These are phyloP conservation scores for Bombus difficillimus DNA, from an alignment of 1,140 invertebrate species.

Conservation along the genomic window DNA sequence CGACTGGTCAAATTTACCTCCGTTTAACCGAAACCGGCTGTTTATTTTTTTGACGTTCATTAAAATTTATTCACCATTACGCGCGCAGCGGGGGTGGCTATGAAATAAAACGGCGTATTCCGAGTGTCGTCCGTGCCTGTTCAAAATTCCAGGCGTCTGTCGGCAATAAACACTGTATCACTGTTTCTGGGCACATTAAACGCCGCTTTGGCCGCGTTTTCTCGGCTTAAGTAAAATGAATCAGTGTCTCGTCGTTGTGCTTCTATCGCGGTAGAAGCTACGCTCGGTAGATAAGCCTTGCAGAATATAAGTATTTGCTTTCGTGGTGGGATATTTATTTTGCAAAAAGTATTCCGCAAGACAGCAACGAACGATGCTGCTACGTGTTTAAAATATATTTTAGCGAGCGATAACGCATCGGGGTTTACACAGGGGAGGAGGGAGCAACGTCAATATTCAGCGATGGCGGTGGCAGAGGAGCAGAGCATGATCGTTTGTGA, in stretches of 20 bases:
- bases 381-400: slow-evolving; percentile 22
- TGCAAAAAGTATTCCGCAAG: background rate
- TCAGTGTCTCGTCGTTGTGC: slow-evolving; percentile 3
- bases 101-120: slow-evolving; percentile 25
- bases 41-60: slow-evolving; percentile 35
- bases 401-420: background rate
- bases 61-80: slow-evolving; percentile 50
- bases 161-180: slow-evolving; percentile 79
- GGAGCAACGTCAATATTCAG: slow-evolving; percentile 59
- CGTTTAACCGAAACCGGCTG: background rate
- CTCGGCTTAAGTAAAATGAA: slow-evolving; percentile 47
- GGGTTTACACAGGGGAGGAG: slow-evolving; percentile 19
- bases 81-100: background rate
- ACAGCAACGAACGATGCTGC: background rate
- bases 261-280: background rate
- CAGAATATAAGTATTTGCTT: slow-evolving; percentile 31
- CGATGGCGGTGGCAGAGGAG: slow-evolving; percentile 63
- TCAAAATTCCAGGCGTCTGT: slow-evolving; percentile 75
- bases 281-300: background rate
- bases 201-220: slow-evolving; percentile 51
- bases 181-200: slow-evolving; percentile 76
- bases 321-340: slow-evolving; percentile 15
- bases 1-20: background rate
- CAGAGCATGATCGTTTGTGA: slow-evolving; percentile 71
- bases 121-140: slow-evolving; percentile 56